phyloP scores from a whole-genome alignment of 1,140 invertebrate genomes.

The Maniola jurtina region DNA sequence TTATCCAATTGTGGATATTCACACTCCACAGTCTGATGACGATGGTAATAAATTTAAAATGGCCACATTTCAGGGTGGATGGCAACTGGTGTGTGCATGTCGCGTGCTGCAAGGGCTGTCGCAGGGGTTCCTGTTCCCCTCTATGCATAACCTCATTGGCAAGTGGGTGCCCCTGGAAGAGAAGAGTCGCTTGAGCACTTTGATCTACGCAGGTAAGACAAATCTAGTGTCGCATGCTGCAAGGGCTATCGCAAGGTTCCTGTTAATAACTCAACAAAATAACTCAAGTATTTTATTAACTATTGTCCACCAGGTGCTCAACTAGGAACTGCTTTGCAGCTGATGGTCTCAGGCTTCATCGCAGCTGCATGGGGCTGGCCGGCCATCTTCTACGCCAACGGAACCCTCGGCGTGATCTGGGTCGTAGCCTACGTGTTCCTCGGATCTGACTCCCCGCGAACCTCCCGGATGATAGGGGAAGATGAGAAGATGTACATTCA shows the following conservation, averaged over 20 bases:
- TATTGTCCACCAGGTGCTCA: constrained; percentile 18
- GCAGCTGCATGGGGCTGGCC: constrained; percentile 82
- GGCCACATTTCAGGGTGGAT: constrained; percentile 44
- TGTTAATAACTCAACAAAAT: not conserved
- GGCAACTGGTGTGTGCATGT: constrained; percentile 73
- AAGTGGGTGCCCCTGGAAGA: constrained; percentile 82
- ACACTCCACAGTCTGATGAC: no score
- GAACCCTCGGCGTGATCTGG: constrained; percentile 80
- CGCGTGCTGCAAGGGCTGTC: constrained; percentile 86
- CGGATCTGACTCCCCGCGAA: constrained; percentile 81
- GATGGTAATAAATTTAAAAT: no score
- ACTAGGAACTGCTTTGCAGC: constrained; percentile 44
- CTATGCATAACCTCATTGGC: constrained; percentile 85
- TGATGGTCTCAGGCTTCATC: constrained; percentile 55
- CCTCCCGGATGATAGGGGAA: constrained; percentile 75
- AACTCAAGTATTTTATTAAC: not conserved
- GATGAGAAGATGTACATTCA: constrained; percentile 81
- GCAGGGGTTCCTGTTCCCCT: constrained; percentile 86
- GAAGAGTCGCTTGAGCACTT: constrained; percentile 72
- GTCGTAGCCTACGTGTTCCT: constrained; percentile 78
- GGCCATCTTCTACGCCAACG: constrained; percentile 85
- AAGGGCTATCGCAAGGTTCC: no score
- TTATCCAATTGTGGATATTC: no score
- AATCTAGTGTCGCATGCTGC: no score
- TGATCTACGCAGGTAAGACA: constrained; percentile 54